Evolutionary conservation across 2,797 vertebrate genomes (phyloP), one percentile per base, ranked within the genome.

Genomic region (Furcifer pardalis): DNA sequence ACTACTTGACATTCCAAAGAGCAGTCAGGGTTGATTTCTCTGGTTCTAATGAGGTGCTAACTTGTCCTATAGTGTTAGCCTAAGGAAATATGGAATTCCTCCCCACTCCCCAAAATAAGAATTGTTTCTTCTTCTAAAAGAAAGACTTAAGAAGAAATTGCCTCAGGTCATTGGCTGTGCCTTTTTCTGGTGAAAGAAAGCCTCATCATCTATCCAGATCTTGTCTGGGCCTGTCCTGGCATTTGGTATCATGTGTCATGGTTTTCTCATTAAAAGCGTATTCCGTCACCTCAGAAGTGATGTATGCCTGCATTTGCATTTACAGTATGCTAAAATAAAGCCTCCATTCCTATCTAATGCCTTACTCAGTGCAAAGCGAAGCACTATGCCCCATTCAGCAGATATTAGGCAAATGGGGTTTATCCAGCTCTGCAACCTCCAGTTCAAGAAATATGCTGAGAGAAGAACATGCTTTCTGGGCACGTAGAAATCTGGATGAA

Each of bases 361-460:
- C 17, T 49, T 83, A n/a, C n/a, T n/a, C n/a, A 5, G 63, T 12
- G 42, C 42, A 75, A 25, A 7, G 65, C 44, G 66, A n/a, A 23
- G 35, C 46, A 30, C 17, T 62, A 4, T 1, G 17, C n/a, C n/a
- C n/a, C 19, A 42, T 12, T 40, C 66, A 32, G 59, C 13, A 46
- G 63, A 68, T 66, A 40, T 59, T 30, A 52, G 13, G 73, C 30
- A 25, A 37, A 7, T 37, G 25, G n/a, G 56, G 73, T 66, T 65
- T 75, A 79, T 35, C 35, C 25, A 37, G 35, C 21, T 40, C 73
- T 56, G 32, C 44, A 32, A 0, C 44, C 62, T 79, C 1, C n/a
- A 78, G 21, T 84, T 79, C 59, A 52, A 62, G 19, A 23, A 84
- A 84, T 8, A 62, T 19, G 19, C 46, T 25, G 69, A 84, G 37